Evolutionary conservation across 2,888 invertebrate genomes (phyloP), one percentile per base, ranked within the genome.

Genomic region (Lissocephala sabroskyi): DNA sequence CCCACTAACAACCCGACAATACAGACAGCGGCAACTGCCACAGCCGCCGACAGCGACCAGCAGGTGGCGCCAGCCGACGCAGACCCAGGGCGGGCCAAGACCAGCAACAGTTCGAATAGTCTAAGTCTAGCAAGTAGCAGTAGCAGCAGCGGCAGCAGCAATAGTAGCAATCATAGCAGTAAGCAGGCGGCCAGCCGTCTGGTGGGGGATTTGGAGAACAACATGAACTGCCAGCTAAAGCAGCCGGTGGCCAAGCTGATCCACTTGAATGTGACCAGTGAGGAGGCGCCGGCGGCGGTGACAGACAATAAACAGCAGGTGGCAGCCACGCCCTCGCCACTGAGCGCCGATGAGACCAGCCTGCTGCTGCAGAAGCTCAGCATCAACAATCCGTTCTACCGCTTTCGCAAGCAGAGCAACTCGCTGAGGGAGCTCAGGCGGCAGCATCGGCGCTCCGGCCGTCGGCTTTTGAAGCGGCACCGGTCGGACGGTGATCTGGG

Each of bases 371-470:
- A 78, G 37, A 80, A 73, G 50, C 55, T 83, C n/a, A 78, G 78
- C 50, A 79, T 81, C 11, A 82, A 81, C 45, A 82, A 82, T 75
- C 83, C 82, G 0, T 82, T 82, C 55, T 83, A 82, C 67, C 67
- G 80, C 52, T 82, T 82, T 59, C 79, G 79, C 59, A 82, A 83
- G 51, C 81, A 82, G 49, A 83, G 83, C 46, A 64, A 76, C 36
- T 82, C 82, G 6, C 54, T 82, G 18, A 77, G 74, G 40, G 73
- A 79, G 51, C 59, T 70, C 44, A 52, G 58, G n/a, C 65, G 59
- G 7, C n/a, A 43, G 42, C 57, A 57, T 1, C 51, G 51, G 5
- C 52, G 44, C 18, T 59, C 62, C 37, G n/a, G n/a, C n/a, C 63
- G 79, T 18, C 71, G 65, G 11, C 52, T 53, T 13, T 14, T 49